These are phyloP conservation scores for Tetragonula clypearis DNA, from an alignment of 1,140 invertebrate species.

Conservation along the genomic window DNA sequence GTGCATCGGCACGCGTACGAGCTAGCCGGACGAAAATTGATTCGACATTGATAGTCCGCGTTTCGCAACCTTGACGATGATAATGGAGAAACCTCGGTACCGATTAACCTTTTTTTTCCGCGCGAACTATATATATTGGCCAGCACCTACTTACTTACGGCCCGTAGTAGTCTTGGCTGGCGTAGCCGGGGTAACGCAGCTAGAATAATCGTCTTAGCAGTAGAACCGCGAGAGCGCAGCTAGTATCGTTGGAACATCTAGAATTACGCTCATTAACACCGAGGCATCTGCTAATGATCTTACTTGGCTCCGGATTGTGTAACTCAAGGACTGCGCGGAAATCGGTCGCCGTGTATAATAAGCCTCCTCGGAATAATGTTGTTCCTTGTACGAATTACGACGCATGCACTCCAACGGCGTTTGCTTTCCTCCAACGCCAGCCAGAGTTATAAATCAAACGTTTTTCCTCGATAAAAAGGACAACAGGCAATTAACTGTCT, in stretches of 20 bases:
- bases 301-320: constrained; percentile 69
- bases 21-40: constrained; percentile 37
- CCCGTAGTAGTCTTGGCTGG: constrained; percentile 47
- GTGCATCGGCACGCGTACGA: neutral
- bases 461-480: neutral
- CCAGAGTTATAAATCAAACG: constrained; percentile 8
- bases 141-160: constrained; percentile 61
- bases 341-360: constrained; percentile 65
- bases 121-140: constrained; percentile 48
- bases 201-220: constrained; percentile 66
- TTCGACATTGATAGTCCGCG: constrained; percentile 31
- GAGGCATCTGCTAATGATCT: constrained; percentile 70
- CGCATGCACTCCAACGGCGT: neutral
- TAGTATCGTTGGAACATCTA: constrained; percentile 69
- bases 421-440: neutral
- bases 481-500: neutral
- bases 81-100: constrained; percentile 40
- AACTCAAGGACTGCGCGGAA: constrained; percentile 69
- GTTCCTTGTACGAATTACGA: constrained; percentile 52
- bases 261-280: constrained; percentile 71
- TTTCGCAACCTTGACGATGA: constrained; percentile 40
- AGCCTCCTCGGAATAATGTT: constrained; percentile 61
- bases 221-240: constrained; percentile 52
- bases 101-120: constrained; percentile 58
- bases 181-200: constrained; percentile 16